phyloP scores from a whole-genome alignment of 2,113 vertebrate species.

The Gulo gulo region DNA sequence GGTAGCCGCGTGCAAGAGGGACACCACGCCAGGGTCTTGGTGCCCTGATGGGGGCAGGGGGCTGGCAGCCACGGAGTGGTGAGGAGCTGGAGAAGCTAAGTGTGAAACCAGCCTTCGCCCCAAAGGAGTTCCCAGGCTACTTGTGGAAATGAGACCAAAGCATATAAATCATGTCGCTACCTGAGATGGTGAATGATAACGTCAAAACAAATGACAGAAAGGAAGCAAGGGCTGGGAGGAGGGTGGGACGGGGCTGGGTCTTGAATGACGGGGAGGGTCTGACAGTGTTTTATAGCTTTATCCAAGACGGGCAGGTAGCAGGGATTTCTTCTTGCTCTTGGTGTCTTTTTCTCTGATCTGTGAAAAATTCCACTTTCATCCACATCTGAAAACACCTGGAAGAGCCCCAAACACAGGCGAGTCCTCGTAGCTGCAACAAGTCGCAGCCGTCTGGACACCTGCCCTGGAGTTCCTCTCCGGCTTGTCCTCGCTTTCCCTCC shows the following conservation, averaged over 20 bases:
- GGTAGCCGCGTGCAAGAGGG: not conserved
- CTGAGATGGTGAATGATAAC: not conserved
- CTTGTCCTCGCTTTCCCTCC: conserved; percentile 34
- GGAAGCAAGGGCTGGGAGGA: rapidly evolving
- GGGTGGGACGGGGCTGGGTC: rapidly evolving
- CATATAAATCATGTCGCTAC: rapidly evolving
- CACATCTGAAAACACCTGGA: not conserved
- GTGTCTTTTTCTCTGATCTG: not conserved
- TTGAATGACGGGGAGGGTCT: not conserved
- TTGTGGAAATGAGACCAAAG: rapidly evolving
- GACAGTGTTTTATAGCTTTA: not conserved
- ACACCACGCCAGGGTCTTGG: rapidly evolving
- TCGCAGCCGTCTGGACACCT: not conserved
- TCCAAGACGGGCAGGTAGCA: too few species aligned
- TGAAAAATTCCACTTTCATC: not conserved
- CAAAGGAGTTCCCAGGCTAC: too few species aligned
- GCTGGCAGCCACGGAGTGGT: rapidly evolving
- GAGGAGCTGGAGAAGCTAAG: not conserved
- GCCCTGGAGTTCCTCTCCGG: not conserved
- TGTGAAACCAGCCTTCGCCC: not conserved
- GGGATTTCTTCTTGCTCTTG: too few species aligned
- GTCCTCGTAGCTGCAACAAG: not conserved
- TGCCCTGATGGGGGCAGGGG: rapidly evolving
- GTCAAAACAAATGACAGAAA: rapidly evolving
- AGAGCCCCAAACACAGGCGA: not conserved